A percentile compares a stretch with the other conserved stretches of the same genome.
These are phyloP conservation scores for Machimus rusticus DNA, from an alignment of 2,888 invertebrate genomes.

Conservation along the genomic window DNA sequence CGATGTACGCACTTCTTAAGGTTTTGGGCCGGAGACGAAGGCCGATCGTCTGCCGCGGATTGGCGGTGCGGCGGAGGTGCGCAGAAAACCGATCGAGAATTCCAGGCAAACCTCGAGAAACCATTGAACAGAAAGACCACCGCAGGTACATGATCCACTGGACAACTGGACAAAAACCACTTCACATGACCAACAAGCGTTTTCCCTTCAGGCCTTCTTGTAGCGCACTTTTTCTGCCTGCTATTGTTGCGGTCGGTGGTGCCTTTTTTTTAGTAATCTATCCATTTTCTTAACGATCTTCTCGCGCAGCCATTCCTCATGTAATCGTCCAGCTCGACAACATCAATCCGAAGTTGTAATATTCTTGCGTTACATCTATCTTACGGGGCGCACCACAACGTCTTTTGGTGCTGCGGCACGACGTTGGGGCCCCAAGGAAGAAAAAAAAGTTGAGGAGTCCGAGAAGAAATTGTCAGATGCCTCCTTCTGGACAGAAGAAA, in stretches of 20 bases:
- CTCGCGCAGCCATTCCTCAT: slow-evolving; percentile 30
- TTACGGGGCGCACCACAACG: background rate
- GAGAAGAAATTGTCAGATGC: slow-evolving; percentile 29
- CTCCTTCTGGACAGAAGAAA: slow-evolving; percentile 6
- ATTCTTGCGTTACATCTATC: slow-evolving; percentile 36
- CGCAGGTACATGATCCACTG: slow-evolving; percentile 29
- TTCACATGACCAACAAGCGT: slow-evolving; percentile 31
- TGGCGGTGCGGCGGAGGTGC: background rate
- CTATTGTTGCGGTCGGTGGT: slow-evolving; percentile 7
- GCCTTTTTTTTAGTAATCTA: slow-evolving; percentile 11
- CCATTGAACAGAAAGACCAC: slow-evolving; percentile 38
- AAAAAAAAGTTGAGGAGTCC: background rate
- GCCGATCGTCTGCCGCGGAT: background rate
- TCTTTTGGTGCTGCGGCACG: background rate
- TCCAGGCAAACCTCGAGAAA: background rate
- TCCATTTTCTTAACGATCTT: slow-evolving; percentile 28
- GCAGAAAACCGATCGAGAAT: background rate
- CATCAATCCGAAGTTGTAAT: slow-evolving; percentile 39
- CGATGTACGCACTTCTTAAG: background rate
- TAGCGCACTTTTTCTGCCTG: slow-evolving; percentile 10
- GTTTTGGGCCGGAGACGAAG: background rate
- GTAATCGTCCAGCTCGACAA: slow-evolving; percentile 41
- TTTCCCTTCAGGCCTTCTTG: slow-evolving; percentile 39
- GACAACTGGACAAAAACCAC: slow-evolving; percentile 27
- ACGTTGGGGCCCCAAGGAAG: background rate